Evolutionary conservation across 2,113 vertebrate genomes (phyloP), one percentile per base, ranked within the genome.

Genomic region (Sinosuthora webbiana): DNA sequence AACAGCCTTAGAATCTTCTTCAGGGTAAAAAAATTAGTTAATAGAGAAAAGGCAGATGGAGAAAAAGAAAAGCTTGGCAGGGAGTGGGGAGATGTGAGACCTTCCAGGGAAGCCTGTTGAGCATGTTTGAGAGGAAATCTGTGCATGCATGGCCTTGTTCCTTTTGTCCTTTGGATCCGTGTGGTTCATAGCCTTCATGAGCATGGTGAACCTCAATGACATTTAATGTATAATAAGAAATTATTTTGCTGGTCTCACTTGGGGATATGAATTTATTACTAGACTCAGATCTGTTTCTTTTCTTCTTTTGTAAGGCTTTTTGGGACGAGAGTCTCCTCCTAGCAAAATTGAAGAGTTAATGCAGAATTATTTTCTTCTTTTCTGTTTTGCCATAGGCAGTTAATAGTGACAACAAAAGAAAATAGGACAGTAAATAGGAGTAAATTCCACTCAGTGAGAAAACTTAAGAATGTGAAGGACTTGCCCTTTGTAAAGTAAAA

Each of bases 41-140:
- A 81, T 35, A 86, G 85, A 80, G 63, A 50, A 81, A 94, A 93
- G 73, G 93, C 86, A 95, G 89, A 81, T 85, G 92, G 71, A 70
- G 80, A 68, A 90, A 89, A 90, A 93, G 76, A 96, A 96, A 97
- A 93, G 86, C 94, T 87, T 95, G 86, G 86, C 42, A 31, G 93
- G 88, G 79, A 89, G 64, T 37, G 55, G 39, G 76, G 62, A 96
- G 96, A 95, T 95, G 59, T 93, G 91, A 97, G 71, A 71, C 45
- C 59, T 90, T 52, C 7, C 31, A 49, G 87, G 69, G 90, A 47
- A 93, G 78, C 70, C 41, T 64, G 82, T 94, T 90, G 53, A 73
- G 90, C 16, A 2, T 10, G 45, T 92, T 88, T 50, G 88, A 93
- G 85, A 83, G 63, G 71, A 57, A 0, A 82, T 59, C 42, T 90